phyloP scores from a whole-genome alignment of 2,888 invertebrate species.

The Erynnis tages region DNA sequence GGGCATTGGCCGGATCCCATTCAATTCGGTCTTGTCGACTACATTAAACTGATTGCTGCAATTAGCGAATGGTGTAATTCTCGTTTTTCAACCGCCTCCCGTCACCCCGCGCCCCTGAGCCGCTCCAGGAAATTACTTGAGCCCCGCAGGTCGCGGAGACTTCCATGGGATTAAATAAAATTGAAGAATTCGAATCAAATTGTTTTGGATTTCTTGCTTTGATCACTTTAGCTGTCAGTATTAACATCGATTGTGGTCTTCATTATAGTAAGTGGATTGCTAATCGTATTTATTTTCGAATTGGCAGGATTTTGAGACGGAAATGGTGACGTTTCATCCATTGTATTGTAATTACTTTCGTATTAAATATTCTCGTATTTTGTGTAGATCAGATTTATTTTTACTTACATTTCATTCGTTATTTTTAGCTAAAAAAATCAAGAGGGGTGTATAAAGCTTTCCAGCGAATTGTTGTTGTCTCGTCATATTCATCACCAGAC shows the following conservation, averaged over 20 bases:
- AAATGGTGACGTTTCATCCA: conserved; percentile 36
- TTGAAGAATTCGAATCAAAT: conserved; percentile 54
- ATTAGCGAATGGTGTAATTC: conserved; percentile 79
- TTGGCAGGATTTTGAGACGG: conserved; percentile 38
- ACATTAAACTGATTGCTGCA: conserved; percentile 80
- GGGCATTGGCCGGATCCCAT: conserved; percentile 58
- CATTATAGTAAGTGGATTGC: conserved; percentile 67
- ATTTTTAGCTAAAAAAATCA: too few species aligned
- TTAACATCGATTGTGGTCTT: conserved; percentile 56
- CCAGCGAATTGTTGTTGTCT: conserved; percentile 3
- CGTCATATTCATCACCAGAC: conserved; percentile 11
- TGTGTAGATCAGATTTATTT: too few species aligned
- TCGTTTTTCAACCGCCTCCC: conserved; percentile 70
- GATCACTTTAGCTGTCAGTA: conserved; percentile 57
- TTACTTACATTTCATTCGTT: too few species aligned
- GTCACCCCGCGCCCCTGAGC: conserved; percentile 40
- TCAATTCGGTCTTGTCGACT: conserved; percentile 71
- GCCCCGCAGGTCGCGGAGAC: conserved; percentile 66
- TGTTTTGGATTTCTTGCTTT: conserved; percentile 67
- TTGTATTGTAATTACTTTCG: conserved; percentile 34
- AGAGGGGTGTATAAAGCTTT: too few species aligned
- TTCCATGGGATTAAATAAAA: conserved; percentile 73
- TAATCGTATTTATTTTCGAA: conserved; percentile 57
- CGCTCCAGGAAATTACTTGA: conserved; percentile 73
- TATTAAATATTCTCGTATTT: too few species aligned